Evolutionary conservation across 2,888 invertebrate species (phyloP).

Genomic region (Pinctada fucata): DNA sequence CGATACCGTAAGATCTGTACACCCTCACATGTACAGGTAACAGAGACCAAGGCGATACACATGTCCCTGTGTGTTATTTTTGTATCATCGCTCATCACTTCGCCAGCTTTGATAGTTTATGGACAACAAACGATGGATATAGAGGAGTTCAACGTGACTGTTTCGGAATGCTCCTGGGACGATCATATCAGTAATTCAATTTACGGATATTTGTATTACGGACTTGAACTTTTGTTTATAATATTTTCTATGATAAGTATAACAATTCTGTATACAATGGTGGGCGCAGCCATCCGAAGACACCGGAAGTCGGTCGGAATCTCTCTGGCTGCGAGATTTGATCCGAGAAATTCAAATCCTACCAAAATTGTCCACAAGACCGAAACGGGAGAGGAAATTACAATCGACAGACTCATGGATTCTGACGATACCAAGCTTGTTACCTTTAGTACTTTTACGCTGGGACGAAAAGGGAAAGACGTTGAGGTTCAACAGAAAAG

Average conservation of each 20-base stretch:
- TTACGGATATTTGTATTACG: constrained; percentile 28
- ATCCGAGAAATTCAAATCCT: not conserved
- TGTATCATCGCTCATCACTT: constrained; percentile 18
- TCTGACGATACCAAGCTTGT: not conserved
- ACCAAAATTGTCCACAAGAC: constrained; percentile 1
- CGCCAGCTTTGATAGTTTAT: constrained; percentile 36
- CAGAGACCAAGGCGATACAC: constrained; percentile 24
- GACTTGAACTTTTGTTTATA: constrained; percentile 12
- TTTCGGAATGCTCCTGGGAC: constrained; percentile 36
- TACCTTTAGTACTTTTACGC: not conserved
- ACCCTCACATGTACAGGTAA: constrained; percentile 26
- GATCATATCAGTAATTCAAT: constrained; percentile 14
- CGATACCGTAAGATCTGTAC: constrained; percentile 39
- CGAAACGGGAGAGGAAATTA: constrained; percentile 3
- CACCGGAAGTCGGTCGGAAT: constrained; percentile 2
- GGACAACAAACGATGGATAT: constrained; percentile 28
- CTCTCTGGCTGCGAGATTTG: not conserved
- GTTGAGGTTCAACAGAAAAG: not conserved
- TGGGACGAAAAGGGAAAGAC: not conserved
- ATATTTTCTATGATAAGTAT: constrained; percentile 21
- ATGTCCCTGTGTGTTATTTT: constrained; percentile 21
- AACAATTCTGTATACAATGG: constrained; percentile 17
- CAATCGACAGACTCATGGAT: not conserved
- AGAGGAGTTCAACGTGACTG: constrained; percentile 12
- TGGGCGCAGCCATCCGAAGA: constrained; percentile 10